Conservation (phyloP, 2,113 vertebrate species). For the Oenanthe oenanthe region DNA sequence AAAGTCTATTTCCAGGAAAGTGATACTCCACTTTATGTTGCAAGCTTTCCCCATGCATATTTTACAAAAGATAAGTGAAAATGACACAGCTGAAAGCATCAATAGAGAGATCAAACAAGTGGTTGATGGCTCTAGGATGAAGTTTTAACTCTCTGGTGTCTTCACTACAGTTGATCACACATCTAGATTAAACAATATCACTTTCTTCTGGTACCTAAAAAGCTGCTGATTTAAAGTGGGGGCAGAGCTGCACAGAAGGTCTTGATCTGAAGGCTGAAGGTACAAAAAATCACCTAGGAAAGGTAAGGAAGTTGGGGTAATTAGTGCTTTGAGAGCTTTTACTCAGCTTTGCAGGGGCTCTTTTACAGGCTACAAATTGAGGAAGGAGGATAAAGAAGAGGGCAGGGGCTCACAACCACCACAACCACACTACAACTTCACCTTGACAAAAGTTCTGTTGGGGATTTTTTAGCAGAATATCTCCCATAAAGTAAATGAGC, state of each 20-base stretch:
- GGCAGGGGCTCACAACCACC: fast-evolving
- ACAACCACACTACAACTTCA: background rate
- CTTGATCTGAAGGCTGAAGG: background rate
- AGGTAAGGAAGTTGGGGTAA: background rate
- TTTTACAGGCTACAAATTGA: background rate
- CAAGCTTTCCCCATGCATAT: background rate
- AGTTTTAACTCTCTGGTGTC: background rate
- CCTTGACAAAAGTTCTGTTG: background rate
- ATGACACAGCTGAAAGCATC: background rate
- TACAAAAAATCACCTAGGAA: background rate
- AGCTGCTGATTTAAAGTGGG: background rate
- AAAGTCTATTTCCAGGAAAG: background rate
- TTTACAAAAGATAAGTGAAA: background rate
- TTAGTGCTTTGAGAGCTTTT: background rate
- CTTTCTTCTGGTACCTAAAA: background rate
- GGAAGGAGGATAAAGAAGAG: background rate
- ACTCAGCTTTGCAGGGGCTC: background rate
- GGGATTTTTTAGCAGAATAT: background rate
- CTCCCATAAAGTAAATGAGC: background rate
- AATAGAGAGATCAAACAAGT: background rate
- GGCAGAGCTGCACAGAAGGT: background rate
- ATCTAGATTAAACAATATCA: background rate
- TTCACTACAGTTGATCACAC: background rate
- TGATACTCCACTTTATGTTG: background rate
- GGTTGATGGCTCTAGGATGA: background rate